These are phyloP conservation scores for Reinhardtius hippoglossoides DNA, from an alignment of 2,113 vertebrate species.

Conservation along the genomic window DNA sequence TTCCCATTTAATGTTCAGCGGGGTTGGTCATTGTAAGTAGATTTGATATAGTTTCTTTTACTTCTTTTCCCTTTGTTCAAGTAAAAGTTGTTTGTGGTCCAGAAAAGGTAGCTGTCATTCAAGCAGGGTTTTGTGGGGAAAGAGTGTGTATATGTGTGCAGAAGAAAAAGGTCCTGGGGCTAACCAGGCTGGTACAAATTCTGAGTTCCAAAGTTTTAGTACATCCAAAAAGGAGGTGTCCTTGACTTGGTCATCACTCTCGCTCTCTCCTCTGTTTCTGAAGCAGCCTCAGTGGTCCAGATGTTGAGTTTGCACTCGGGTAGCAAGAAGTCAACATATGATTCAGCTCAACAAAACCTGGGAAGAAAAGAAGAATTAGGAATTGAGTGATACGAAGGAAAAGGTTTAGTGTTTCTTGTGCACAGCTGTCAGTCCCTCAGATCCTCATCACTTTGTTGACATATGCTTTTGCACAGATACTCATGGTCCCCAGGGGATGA, in stretches of 20 bases:
- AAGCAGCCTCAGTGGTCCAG: constrained; percentile 76
- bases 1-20: constrained; percentile 69
- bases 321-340: constrained; percentile 86
- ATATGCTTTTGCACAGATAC: background rate
- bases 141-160: constrained; percentile 73
- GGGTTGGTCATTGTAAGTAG: constrained; percentile 66
- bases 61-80: constrained; percentile 73
- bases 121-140: constrained; percentile 72
- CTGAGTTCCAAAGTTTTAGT: constrained; percentile 78
- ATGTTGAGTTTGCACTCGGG: constrained; percentile 76
- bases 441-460: background rate
- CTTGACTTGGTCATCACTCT: constrained; percentile 61
- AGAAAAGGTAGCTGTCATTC: constrained; percentile 79
- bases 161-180: constrained; percentile 72
- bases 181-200: constrained; percentile 78
- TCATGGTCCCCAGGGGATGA: constrained; percentile 5
- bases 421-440: background rate
- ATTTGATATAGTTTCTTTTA: constrained; percentile 72
- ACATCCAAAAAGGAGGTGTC: constrained; percentile 75
- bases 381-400: too few species aligned
- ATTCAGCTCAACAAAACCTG: constrained; percentile 91
- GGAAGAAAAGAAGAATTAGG: constrained; percentile 56
- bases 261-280: constrained; percentile 74
- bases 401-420: background rate
- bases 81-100: constrained; percentile 77